Evolutionary conservation across 2,888 invertebrate species (phyloP), one percentile per base, ranked within the genome.

Genomic region (Catocala nupta): DNA sequence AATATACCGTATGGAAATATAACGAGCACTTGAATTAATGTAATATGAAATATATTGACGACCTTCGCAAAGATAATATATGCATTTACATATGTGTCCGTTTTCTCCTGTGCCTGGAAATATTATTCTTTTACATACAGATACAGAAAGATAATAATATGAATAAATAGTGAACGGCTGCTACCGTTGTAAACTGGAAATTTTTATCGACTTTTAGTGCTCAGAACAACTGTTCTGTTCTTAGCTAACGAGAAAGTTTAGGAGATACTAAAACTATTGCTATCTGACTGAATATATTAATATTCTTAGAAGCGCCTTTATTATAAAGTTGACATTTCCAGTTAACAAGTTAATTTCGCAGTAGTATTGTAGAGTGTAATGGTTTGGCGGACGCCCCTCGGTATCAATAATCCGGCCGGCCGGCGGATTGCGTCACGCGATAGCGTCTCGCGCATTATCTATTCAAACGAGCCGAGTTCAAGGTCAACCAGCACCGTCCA

Each of bases 391-490:
- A 55, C 60, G 52, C 47, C 51, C 43, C 50, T 43, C 63, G 61
- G 47, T 76, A 76, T 58, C 66, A 60, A 56, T 68, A 65, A 72
- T 68, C 63, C 55, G 64, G 70, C 55, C 59, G 57, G 45, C 53
- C 16, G 16, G 16, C 25, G 57, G 48, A 57, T 55, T 52, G 64
- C 76, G 77, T 74, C 77, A 68, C 55, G 59, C 68, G 77, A 77
- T 75, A 75, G 55, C 56, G 61, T 76, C 68, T 76, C 75, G 67
- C 63, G 50, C 66, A 63, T 70, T 63, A 74, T 65, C 66, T 62
- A 66, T 63, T 66, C 63, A 66, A 70, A 54, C 61, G 52, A 60
- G 60, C 44, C 55, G 77, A 75, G 76, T 76, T 76, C 76, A 76
- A 75, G 76, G 76, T 60, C 66, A 52, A 6, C 60, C 59, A 65